Percentiles rank a stretch among this genome's conserved stretches.
These are phyloP conservation scores for Lophius piscatorius DNA, from an alignment of 2,113 vertebrate genomes.

Conservation along the genomic window DNA sequence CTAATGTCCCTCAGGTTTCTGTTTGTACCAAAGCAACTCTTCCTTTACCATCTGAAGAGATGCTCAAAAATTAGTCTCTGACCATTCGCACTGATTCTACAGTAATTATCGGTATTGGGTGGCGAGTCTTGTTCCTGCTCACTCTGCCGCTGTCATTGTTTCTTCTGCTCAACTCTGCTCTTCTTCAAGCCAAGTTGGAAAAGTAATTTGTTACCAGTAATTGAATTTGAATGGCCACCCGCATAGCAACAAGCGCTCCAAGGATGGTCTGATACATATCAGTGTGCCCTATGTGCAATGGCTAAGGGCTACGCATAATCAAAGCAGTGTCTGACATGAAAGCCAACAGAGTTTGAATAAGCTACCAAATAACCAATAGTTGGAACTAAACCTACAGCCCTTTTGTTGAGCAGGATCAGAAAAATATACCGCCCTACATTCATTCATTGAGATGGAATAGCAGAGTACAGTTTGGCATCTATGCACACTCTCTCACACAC, in stretches of 20 bases:
- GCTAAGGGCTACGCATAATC: constrained; percentile 14
- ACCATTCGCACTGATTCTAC: not conserved
- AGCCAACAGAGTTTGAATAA: constrained; percentile 2
- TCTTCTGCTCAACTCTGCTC: constrained; percentile 32
- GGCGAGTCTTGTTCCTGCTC: constrained; percentile 10
- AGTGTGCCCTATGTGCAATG: constrained; percentile 16
- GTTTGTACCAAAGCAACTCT: not conserved
- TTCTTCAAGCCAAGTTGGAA: constrained; percentile 53
- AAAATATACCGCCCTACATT: not conserved
- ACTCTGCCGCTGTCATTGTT: not conserved
- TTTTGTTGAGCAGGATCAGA: not conserved
- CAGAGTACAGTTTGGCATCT: constrained; percentile 27
- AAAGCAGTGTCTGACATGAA: constrained; percentile 12
- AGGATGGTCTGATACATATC: constrained; percentile 41
- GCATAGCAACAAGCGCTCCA: constrained; percentile 67
- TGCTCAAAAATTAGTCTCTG: not conserved
- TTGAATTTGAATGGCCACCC: constrained; percentile 62
- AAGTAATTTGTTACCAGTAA: constrained; percentile 79
- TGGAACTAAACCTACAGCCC: not conserved
- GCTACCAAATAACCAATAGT: not conserved
- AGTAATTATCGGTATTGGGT: constrained; percentile 23
- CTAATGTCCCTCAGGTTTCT: too few relatives aligned
- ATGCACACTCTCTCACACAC: constrained; percentile 4
- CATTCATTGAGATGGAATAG: constrained; percentile 2
- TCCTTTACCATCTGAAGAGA: not conserved